Evolutionary conservation across 2,888 invertebrate genomes (phyloP), one percentile per base, ranked within the genome.

Genomic region (Sialis fuliginosa): DNA sequence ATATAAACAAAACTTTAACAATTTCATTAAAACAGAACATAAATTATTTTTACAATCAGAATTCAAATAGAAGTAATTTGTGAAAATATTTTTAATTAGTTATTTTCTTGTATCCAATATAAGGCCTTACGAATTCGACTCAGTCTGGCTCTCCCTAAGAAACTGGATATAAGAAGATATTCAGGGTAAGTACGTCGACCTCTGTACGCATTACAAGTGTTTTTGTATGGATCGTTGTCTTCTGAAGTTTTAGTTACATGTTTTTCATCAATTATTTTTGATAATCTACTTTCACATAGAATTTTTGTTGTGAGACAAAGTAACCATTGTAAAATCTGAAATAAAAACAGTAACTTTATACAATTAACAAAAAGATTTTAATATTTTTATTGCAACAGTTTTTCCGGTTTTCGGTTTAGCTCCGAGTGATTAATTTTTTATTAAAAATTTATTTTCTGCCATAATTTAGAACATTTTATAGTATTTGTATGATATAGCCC

Each of bases 251-350:
- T 47, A 30, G 44, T 35, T 30, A 43, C 35, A 37, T 45, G 13
- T 30, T 43, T 37, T 33, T 47, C 42, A 12, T 33, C 40, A 31
- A 49, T 48, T 6, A 55, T 54, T 40, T 61, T 61, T 31, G 55
- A 56, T 30, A 66, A 55, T 30, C 67, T 66, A 44, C 74, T 73
- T 58, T 81, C 79, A 56, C 78, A 81, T 49, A 84, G 68, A 10
- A 83, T 72, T 68, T 84, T 84, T 6, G 82, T 81, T 1, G 83
- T 79, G 33, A 84, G 64, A 49, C 79, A 77, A 51, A 84, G 64
- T 33, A 84, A 66, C 83, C 83, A 84, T 56, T 83, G 80, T 46
- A 83, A 67, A 48, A 84, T 74, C 79, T 82, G 53, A 10, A 56
- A 57, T 51, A 43, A 51, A 22, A 22, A 22, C 22, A 22, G 22